Conservation (phyloP, 2,113 vertebrate genomes). For the Platichthys stellatus region DNA sequence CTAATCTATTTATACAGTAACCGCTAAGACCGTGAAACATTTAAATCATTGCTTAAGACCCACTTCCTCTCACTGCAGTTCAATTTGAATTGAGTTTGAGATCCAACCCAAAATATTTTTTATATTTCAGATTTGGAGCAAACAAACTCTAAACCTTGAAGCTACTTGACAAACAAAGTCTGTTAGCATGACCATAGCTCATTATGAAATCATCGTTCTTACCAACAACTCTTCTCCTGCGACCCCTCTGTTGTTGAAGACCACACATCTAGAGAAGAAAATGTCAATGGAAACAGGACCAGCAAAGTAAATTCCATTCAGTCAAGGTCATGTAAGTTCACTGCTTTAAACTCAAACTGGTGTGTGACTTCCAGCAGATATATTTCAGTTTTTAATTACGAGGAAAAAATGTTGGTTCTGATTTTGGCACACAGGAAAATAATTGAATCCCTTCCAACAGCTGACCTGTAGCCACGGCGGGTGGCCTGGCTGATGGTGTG, state of each 20-base stretch:
- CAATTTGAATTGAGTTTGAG: too few species aligned
- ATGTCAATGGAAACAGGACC: not conserved
- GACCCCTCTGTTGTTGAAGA: conserved; percentile 87
- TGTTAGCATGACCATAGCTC: not conserved
- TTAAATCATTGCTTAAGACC: too few species aligned
- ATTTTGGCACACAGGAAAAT: not conserved
- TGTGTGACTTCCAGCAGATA: not conserved
- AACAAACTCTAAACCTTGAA: too few species aligned
- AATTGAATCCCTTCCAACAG: not conserved
- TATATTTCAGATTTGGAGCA: too few species aligned
- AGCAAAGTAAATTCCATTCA: too few species aligned
- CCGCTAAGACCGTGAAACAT: too few species aligned
- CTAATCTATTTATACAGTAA: too few species aligned
- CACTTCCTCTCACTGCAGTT: too few species aligned
- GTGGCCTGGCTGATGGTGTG: conserved; percentile 79
- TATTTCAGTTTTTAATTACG: not conserved
- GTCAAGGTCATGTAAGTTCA: too few species aligned
- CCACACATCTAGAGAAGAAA: conserved; percentile 80
- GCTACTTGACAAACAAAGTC: too few species aligned
- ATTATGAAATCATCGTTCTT: conserved; percentile 46
- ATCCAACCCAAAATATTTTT: too few species aligned
- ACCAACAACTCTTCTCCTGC: conserved; percentile 86
- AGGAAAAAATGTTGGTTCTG: too few species aligned
- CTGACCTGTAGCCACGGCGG: conserved; percentile 83
- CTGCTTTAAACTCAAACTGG: not conserved